Evolutionary conservation across 2,888 invertebrate genomes (phyloP), one percentile per base, ranked within the genome.

Genomic region (Rotaria sp.): DNA sequence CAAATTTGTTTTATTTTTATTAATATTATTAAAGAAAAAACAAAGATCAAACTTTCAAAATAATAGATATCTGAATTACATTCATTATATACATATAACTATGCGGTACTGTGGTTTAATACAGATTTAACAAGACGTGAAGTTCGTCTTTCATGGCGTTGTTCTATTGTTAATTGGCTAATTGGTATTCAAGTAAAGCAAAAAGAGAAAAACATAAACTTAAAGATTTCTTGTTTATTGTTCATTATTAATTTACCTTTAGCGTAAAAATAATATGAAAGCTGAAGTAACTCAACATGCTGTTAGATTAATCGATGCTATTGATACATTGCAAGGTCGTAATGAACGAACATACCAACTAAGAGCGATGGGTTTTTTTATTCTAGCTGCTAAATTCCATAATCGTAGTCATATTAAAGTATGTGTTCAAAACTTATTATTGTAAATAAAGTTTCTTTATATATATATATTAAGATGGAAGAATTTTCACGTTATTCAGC

Each of bases 241-340:
- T 50, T 50, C 50, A 50, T 50, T 50, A 50, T 18, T 13, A 18
- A n/a, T 30, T 67, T 30, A 1, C 24, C 4, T 67, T 35, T 67
- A 67, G 67, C 67, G 67, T 35, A 67, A 67, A 35, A 67, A 67
- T 67, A n/a, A 67, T 30, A 67, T 67, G 67, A 67, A 67, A 67
- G 30, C n/a, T 11, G 67, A 67, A 67, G 30, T 67, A 30, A 35
- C 67, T 67, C 67, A 67, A 67, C 67, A 67, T 67, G 67, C 67
- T 35, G 24, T 67, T 30, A 4, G 67, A 30, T 67, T 67, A 67
- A 67, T 67, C 13, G 67, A 67, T 67, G n/a, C 67, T 30, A n/a
- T 30, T 30, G 67, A 67, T 30, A 67, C 67, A 30, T 35, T 67
- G 30, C 30, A 35, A 30, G 67, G 67, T 15, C 35, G 18, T n/a